These are phyloP conservation scores for Limenitis camilla DNA, from an alignment of 2,888 invertebrate species.

Conservation along the genomic window DNA sequence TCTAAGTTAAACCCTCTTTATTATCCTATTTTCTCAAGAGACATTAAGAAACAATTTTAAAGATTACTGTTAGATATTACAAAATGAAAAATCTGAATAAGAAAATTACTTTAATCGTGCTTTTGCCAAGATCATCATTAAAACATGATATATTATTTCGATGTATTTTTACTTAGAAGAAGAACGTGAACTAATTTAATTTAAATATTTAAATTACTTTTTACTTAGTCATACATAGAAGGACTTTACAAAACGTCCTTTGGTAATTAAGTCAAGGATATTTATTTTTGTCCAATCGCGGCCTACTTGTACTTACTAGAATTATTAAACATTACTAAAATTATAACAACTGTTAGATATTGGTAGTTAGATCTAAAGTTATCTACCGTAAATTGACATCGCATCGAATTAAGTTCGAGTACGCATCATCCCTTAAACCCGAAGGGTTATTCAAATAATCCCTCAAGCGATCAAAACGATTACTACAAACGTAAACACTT, in stretches of 20 bases:
- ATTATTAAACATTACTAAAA: too few species aligned
- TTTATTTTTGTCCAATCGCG: background rate
- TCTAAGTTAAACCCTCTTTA: too few species aligned
- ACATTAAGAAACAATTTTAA: too few species aligned
- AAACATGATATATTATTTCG: too few species aligned
- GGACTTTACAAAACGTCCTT: constrained; percentile 4
- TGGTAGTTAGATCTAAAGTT: background rate
- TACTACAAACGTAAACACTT: constrained; percentile 20
- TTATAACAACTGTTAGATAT: background rate
- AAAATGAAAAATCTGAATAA: too few species aligned
- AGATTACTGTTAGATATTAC: too few species aligned
- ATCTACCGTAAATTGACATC: background rate
- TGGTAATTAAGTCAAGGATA: constrained; percentile 7
- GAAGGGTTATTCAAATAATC: constrained; percentile 39
- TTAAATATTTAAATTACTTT: too few species aligned
- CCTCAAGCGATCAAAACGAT: constrained; percentile 30
- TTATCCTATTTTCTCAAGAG: too few species aligned
- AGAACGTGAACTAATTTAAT: too few species aligned
- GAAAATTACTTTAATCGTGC: too few species aligned
- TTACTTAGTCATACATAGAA: background rate
- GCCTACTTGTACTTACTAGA: background rate
- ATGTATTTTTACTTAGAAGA: too few species aligned
- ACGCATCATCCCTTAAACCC: constrained; percentile 31
- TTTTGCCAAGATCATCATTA: too few species aligned
- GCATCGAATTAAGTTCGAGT: constrained; percentile 9